phyloP scores from a whole-genome alignment of 2,797 vertebrate genomes.

The Discoglossus pictus region DNA sequence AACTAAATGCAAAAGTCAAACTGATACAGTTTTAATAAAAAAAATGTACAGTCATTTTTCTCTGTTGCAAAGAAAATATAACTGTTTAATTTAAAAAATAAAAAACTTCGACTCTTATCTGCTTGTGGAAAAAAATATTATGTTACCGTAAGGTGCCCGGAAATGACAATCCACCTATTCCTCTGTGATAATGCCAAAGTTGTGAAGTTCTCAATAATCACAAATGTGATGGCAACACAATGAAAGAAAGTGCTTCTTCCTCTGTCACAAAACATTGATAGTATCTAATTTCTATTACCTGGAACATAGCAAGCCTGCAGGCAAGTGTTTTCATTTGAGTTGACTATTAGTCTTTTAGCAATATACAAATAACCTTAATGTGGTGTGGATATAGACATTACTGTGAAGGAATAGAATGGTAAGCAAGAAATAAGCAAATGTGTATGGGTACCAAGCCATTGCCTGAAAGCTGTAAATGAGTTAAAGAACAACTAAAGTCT shows the following conservation, averaged over 20 bases:
- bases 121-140: slow-evolving; percentile 1
- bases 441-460: too few species aligned
- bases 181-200: slow-evolving; percentile 17
- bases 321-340: slow-evolving; percentile 22
- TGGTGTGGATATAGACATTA: slow-evolving; percentile 5
- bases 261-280: slow-evolving; percentile 31
- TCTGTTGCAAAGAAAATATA: neutral
- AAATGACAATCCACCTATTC: slow-evolving; percentile 27
- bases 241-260: slow-evolving; percentile 7
- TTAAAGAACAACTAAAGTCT: too few species aligned
- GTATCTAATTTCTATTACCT: slow-evolving; percentile 34
- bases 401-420: neutral
- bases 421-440: neutral
- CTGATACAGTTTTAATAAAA: slow-evolving; percentile 32
- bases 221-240: slow-evolving; percentile 20
- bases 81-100: slow-evolving; percentile 15
- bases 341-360: slow-evolving; percentile 33
- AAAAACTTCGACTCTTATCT: slow-evolving; percentile 22
- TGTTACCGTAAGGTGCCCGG: slow-evolving; percentile 12
- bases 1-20: slow-evolving; percentile 28
- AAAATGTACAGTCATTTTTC: neutral
- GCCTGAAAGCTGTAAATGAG: too few species aligned
- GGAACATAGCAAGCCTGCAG: slow-evolving; percentile 34
- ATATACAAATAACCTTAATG: slow-evolving; percentile 37
- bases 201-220: slow-evolving; percentile 25